Evolutionary conservation across 2,113 vertebrate species (phyloP), one percentile per base, ranked within the genome.

Genomic region (Thalassarche chlororhynchos): DNA sequence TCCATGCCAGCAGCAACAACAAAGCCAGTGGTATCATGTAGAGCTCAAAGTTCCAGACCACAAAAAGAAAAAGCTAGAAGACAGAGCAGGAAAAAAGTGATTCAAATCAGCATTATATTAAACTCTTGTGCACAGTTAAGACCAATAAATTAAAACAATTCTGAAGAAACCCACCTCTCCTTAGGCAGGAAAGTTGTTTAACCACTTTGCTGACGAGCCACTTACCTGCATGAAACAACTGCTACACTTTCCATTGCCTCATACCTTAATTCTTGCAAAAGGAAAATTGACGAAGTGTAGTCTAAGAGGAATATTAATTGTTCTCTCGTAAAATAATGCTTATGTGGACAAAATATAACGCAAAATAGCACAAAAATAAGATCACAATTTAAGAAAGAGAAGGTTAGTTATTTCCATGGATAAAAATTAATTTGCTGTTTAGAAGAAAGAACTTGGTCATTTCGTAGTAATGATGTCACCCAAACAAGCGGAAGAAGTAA

Each of bases 31-130:
- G 99, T 97, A 99, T 98, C 99, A 99, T 99, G 97, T 99, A 99
- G 97, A 99, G 98, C 98, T 99, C 99, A 98, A 99, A 99, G 98
- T 99, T 99, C 99, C 99, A 99, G 90, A 99, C 99, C 71, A 99
- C 98, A 86, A 99, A 94, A 89, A 99, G 98, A 95, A 99, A 99
- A 97, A 99, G 98, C 99, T 99, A 89, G 75, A 97, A 95, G 85
- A 90, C 64, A 94, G 66, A 97, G 31, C 8, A 88, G 49, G 42
- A n/a, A 62, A 69, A 69, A 74, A 36, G 58, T 61, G 18, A 95
- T 86, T 95, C 58, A 92, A 82, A 69, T 74, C 49, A 95, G 82
- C 51, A 77, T 89, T 95, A 84, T 70, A 80, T 94, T 97, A 93
- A 96, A 87, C 23, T 71, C 51, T 87, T 60, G 34, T 47, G 60